Conservation (phyloP, 37 sponge, comb jelly and placozoan genomes). For the Aphrocallistes beatrix region DNA sequence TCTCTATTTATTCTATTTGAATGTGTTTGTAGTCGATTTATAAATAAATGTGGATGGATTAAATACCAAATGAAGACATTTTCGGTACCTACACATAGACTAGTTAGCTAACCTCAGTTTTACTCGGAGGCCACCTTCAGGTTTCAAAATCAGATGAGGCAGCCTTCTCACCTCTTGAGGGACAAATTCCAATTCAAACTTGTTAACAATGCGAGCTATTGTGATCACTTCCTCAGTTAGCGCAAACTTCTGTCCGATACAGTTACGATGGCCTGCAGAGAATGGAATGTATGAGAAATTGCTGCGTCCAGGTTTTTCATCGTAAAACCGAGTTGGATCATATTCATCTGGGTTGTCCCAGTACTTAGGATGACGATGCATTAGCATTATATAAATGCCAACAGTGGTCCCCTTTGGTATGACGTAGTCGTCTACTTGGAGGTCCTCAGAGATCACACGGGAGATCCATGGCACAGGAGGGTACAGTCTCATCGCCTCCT, state of each 20-base stretch:
- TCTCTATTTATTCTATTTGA: too few species aligned
- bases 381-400: neutral
- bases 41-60: too few species aligned
- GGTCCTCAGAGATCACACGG: neutral
- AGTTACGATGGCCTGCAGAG: constrained; percentile 14
- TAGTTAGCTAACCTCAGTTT: too few species aligned
- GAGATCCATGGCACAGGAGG: neutral
- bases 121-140: neutral
- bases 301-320: neutral
- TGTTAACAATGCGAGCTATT: neutral
- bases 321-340: constrained; percentile 10
- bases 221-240: neutral
- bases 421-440: neutral
- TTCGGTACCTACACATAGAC: too few species aligned
- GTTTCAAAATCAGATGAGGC: neutral
- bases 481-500: neutral
- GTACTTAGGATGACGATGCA: constrained; percentile 12
- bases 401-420: neutral
- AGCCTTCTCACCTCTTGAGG: neutral
- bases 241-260: constrained; percentile 20
- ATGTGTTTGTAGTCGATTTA: too few species aligned
- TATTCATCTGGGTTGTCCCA: constrained; percentile 4
- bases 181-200: neutral
- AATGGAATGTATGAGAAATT: constrained; percentile 22
- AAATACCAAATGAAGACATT: too few species aligned